phyloP scores from a whole-genome alignment of 2,797 vertebrate species.

The Remorina albescens region DNA sequence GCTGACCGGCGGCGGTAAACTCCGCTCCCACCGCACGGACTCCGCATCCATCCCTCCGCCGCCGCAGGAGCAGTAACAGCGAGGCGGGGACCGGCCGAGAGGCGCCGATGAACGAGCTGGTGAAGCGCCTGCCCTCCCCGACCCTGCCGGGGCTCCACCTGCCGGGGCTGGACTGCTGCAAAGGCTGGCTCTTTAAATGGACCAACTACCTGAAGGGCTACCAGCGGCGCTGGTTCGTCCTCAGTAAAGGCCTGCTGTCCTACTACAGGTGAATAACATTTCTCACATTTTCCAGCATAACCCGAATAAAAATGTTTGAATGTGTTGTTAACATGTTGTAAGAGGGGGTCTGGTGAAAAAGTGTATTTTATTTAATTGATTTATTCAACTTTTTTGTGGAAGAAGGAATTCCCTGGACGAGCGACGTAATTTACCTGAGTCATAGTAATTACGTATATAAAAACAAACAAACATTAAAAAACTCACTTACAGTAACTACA shows the following conservation, averaged over 20 bases:
- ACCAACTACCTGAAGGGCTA: constrained; percentile 98
- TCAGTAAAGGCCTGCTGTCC: constrained; percentile 88
- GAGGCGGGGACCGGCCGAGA: constrained; percentile 2
- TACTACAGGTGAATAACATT: constrained; percentile 89
- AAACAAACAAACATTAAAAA: background rate
- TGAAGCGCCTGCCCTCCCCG: constrained; percentile 80
- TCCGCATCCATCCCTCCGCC: too few species aligned
- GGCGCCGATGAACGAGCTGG: constrained; percentile 81
- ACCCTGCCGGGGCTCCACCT: constrained; percentile 73
- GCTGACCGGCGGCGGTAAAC: constrained; percentile 28
- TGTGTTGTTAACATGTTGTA: too few species aligned
- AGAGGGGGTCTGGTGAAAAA: too few species aligned
- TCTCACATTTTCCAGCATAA: too few species aligned
- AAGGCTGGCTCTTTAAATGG: constrained; percentile 97
- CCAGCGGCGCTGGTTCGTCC: constrained; percentile 91
- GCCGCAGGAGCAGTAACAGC: too few species aligned
- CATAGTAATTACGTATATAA: background rate
- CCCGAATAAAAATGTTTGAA: too few species aligned
- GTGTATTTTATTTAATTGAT: background rate
- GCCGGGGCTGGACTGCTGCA: constrained; percentile 82
- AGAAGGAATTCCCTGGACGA: background rate
- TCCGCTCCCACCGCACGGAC: constrained; percentile 31
- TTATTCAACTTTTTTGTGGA: constrained; percentile 35
- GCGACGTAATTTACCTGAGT: constrained; percentile 24
- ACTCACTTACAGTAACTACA: background rate